phyloP scores from a whole-genome alignment of 2,113 vertebrate genomes.

The Amphiprion percula region DNA sequence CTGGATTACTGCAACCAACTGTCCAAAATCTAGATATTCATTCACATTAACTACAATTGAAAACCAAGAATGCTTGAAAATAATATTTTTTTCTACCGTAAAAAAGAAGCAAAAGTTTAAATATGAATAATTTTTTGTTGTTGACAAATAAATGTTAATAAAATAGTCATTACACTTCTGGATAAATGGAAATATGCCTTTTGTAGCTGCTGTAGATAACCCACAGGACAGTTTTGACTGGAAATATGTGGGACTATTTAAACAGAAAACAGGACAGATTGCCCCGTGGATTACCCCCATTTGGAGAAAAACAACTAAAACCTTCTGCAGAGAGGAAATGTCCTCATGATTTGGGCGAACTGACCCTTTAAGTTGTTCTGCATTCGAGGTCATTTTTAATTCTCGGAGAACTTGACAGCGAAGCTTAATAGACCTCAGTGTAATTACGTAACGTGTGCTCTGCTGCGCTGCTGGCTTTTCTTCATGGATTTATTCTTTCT shows the following conservation, averaged over 20 bases:
- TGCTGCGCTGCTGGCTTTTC: slow-evolving; percentile 34
- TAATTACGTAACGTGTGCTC: slow-evolving; percentile 30
- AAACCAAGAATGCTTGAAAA: too few species aligned
- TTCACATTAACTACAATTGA: too few species aligned
- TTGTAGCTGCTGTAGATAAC: not conserved
- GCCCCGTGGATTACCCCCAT: too few species aligned
- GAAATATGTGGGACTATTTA: not conserved
- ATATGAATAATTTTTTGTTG: not conserved
- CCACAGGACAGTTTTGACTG: not conserved
- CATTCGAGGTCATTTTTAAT: not conserved
- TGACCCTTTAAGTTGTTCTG: not conserved
- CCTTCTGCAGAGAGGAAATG: not conserved
- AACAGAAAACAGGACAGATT: too few species aligned
- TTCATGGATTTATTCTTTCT: slow-evolving; percentile 23
- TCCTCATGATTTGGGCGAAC: slow-evolving; percentile 12
- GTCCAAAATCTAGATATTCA: too few species aligned
- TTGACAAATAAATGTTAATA: not conserved
- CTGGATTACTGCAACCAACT: too few species aligned
- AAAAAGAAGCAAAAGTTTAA: not conserved
- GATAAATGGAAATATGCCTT: not conserved
- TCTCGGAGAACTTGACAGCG: not conserved
- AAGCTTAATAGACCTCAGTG: slow-evolving; percentile 6
- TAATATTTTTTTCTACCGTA: too few species aligned
- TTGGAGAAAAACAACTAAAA: too few species aligned
- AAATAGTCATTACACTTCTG: not conserved